Conservation (phyloP, 2,888 invertebrate genomes). For the Pediacus dermestoides region DNA sequence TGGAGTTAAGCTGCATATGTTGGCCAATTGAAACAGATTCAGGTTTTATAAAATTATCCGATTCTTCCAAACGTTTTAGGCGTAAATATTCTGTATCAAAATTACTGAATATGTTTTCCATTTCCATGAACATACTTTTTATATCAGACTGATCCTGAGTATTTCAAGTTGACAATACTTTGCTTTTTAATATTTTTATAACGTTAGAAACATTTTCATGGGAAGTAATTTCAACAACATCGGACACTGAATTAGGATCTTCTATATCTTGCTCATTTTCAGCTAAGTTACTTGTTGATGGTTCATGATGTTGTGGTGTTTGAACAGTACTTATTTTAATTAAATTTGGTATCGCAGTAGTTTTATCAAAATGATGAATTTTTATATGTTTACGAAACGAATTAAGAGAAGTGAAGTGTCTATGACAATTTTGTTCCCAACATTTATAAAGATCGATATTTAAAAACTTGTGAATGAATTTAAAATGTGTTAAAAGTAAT, state of each 20-base stretch:
- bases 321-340: no score
- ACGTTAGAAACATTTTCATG: no score
- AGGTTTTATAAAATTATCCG: neutral
- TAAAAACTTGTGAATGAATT: neutral
- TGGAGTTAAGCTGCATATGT: neutral
- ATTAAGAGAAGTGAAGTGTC: neutral
- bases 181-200: no score
- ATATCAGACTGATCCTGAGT: neutral
- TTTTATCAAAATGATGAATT: neutral
- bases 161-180: neutral
- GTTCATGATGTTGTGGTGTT: no score
- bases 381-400: neutral
- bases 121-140: neutral
- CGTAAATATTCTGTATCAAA: constrained; percentile 1
- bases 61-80: neutral
- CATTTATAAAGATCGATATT: neutral
- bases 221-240: no score
- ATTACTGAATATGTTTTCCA: neutral
- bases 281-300: no score
- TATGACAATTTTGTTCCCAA: neutral
- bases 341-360: no score
- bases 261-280: no score
- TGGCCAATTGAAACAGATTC: neutral
- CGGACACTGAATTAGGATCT: no score
- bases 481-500: neutral